Percentiles rank a stretch among this genome's conserved stretches.
Conservation (phyloP, 2,797 vertebrate species). For the Xenops minutus region DNA sequence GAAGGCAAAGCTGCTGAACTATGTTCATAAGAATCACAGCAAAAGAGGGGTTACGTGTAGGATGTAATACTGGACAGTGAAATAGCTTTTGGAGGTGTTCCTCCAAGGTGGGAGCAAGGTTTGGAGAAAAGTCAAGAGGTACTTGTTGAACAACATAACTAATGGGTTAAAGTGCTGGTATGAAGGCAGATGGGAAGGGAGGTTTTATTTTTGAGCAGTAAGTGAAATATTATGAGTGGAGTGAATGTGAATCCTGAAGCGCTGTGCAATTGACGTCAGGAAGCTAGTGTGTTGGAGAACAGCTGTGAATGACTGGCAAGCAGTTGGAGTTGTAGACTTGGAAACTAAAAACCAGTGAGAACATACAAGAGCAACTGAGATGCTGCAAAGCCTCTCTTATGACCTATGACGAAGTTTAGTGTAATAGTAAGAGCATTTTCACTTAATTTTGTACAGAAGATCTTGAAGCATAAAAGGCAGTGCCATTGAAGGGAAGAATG, state of each 20-base stretch:
- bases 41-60: rapidly evolving
- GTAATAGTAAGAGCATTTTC: neutral
- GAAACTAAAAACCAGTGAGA: neutral
- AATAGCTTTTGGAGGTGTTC: neutral
- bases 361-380: neutral
- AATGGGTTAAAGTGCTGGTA: neutral
- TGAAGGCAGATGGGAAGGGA: neutral
- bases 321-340: neutral
- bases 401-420: neutral
- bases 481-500: neutral
- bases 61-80: neutral
- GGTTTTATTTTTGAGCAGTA: neutral
- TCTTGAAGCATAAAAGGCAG: neutral
- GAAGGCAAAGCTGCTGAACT: neutral
- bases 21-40: neutral
- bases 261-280: neutral
- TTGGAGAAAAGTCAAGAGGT: neutral
- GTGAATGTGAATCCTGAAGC: neutral
- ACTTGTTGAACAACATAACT: neutral
- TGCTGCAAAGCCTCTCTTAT: neutral
- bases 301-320: neutral
- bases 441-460: neutral
- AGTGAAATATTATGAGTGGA: neutral
- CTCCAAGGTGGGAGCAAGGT: neutral
- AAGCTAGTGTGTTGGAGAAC: neutral